These are phyloP conservation scores for Macrocentrus cingulum DNA, from an alignment of 1,140 invertebrate genomes.

Conservation along the genomic window DNA sequence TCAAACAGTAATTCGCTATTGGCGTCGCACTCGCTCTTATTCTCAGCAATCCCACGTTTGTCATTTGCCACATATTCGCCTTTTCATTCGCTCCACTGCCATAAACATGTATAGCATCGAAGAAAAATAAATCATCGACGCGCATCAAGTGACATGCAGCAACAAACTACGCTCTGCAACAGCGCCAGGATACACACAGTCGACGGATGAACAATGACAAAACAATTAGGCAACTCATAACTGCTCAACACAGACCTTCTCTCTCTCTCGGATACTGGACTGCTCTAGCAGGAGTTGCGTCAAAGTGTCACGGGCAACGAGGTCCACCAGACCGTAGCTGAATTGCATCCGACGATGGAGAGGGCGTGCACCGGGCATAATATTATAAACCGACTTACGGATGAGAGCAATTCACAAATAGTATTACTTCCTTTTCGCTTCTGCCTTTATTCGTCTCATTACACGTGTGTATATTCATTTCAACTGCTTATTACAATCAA, in stretches of 20 bases:
- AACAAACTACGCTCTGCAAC: too few species aligned
- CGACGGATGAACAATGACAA: conserved; percentile 30
- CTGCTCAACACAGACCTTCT: conserved; percentile 43
- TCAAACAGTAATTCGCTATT: conserved; percentile 28
- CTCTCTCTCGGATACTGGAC: conserved; percentile 3
- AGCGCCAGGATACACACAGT: not conserved
- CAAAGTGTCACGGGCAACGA: conserved; percentile 57
- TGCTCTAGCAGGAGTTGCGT: conserved; percentile 40
- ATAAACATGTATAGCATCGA: not conserved
- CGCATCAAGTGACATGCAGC: too few species aligned
- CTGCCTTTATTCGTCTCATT: too few species aligned
- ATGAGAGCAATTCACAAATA: not conserved
- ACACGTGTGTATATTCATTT: too few species aligned
- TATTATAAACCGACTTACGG: conserved; percentile 30
- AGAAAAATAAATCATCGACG: not conserved
- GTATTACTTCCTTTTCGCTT: too few species aligned
- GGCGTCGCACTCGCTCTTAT: conserved; percentile 9
- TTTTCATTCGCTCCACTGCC: conserved; percentile 11
- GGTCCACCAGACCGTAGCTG: conserved; percentile 53
- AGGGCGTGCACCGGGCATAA: conserved; percentile 42
- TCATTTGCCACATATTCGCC: conserved; percentile 22
- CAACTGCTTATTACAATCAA: too few species aligned
- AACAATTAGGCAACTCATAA: conserved; percentile 36
- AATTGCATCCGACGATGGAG: conserved; percentile 38
- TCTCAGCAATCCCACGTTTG: not conserved